Conservation (phyloP, 2,888 invertebrate genomes). For the Cephus pulcher region DNA sequence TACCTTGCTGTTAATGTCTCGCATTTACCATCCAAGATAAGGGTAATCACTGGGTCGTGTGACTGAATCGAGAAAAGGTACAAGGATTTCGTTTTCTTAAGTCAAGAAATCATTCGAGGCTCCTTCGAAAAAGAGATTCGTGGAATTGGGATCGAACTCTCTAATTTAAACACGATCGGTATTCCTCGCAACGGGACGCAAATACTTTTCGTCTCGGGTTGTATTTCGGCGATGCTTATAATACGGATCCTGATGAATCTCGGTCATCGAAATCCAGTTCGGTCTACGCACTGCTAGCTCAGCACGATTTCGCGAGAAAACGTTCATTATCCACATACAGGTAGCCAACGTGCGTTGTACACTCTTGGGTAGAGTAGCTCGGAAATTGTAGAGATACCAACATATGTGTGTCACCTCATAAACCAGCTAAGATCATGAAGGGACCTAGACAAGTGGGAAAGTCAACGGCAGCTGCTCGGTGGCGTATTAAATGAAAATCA, state of each 20-base stretch:
- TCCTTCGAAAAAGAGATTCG: neutral
- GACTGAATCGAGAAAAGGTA: neutral
- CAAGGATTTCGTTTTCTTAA: neutral
- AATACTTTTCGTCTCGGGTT: neutral
- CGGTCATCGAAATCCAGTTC: slow-evolving; percentile 1
- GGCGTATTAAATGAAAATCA: neutral
- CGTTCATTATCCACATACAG: neutral
- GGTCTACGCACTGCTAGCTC: neutral
- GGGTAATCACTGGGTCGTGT: slow-evolving; percentile 22
- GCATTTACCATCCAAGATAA: slow-evolving; percentile 33
- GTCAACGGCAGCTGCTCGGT: neutral
- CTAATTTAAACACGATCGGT: neutral
- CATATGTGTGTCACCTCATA: neutral
- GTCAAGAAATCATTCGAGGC: neutral
- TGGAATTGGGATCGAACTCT: neutral
- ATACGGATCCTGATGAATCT: neutral
- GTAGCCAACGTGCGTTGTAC: neutral
- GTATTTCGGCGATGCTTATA: neutral
- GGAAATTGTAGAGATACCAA: neutral
- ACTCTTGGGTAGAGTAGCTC: neutral
- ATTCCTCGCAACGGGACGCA: neutral
- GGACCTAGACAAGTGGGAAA: neutral
- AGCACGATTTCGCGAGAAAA: neutral
- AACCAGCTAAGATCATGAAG: neutral
- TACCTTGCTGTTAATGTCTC: slow-evolving; percentile 19